A percentile compares a stretch with the other conserved stretches of the same genome.
phyloP scores from a whole-genome alignment of 2,797 vertebrate genomes.

The Cuculus canorus region DNA sequence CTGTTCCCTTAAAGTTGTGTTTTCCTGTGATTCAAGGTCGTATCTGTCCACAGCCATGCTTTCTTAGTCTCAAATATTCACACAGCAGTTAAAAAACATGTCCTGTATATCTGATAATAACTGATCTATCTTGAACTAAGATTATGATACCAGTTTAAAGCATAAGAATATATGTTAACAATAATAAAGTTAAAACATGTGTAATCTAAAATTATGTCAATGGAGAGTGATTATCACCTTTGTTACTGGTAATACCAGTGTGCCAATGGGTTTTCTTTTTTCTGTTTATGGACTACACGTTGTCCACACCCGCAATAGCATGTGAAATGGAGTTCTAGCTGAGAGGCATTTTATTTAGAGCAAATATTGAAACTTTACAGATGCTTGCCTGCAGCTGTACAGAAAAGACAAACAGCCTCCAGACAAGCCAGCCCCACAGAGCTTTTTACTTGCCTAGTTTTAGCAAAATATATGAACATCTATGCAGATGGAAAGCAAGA shows the following conservation, averaged over 20 bases:
- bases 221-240: not conserved
- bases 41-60: not conserved
- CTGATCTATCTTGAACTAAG: not conserved
- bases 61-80: not conserved
- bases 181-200: not conserved
- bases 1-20: not conserved
- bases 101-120: not conserved
- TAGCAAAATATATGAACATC: constrained; percentile 12
- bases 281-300: not conserved
- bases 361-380: constrained; percentile 51
- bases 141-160: not conserved
- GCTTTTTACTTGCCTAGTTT: constrained; percentile 28
- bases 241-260: not conserved
- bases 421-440: constrained; percentile 50
- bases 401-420: constrained; percentile 67
- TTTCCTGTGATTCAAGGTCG: not conserved
- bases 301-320: not conserved
- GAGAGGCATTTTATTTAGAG: constrained; percentile 10
- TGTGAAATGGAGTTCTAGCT: not conserved
- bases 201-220: not conserved
- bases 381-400: constrained; percentile 39
- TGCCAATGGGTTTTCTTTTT: not conserved
- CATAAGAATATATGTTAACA: not conserved
- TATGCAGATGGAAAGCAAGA: not conserved
- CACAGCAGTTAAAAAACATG: not conserved